Conservation (phyloP, 2,113 vertebrate species). For the Apeltes quadracus region DNA sequence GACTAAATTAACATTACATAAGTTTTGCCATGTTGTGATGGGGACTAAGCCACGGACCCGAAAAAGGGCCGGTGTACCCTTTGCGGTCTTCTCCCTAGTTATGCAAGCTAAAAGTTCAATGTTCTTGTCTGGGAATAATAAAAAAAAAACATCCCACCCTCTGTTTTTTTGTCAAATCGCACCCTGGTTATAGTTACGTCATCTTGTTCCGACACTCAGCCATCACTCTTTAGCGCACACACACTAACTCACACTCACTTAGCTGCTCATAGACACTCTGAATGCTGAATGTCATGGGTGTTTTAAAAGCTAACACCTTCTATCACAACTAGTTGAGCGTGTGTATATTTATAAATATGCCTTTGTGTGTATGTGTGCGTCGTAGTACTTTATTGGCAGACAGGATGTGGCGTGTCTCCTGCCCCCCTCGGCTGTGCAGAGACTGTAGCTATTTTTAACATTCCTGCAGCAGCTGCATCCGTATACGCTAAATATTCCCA, state of each 20-base stretch:
- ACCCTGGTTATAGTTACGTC: slow-evolving; percentile 50
- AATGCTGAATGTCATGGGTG: slow-evolving; percentile 16
- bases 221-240: slow-evolving; percentile 4
- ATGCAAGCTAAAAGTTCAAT: no score
- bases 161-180: no score
- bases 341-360: background rate
- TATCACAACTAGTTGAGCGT: slow-evolving; percentile 3
- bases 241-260: background rate
- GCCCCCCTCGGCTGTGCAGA: slow-evolving; percentile 40
- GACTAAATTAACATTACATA: no score
- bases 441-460: slow-evolving; percentile 14
- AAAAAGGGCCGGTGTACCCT: no score
- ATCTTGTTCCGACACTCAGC: slow-evolving; percentile 36
- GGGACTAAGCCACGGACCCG: no score
- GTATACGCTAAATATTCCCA: slow-evolving; percentile 12
- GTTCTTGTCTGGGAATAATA: no score
- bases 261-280: background rate
- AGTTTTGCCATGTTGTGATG: no score
- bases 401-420: slow-evolving; percentile 34
- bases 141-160: no score
- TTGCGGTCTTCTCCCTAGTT: no score
- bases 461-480: slow-evolving; percentile 26
- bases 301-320: slow-evolving; percentile 42
- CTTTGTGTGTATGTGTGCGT: slow-evolving; percentile 9
- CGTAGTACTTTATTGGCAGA: slow-evolving; percentile 31